Percentiles rank a stretch among this genome's conserved stretches.
Conservation (phyloP, 2,888 invertebrate genomes). For the Craniophora ligustri region DNA sequence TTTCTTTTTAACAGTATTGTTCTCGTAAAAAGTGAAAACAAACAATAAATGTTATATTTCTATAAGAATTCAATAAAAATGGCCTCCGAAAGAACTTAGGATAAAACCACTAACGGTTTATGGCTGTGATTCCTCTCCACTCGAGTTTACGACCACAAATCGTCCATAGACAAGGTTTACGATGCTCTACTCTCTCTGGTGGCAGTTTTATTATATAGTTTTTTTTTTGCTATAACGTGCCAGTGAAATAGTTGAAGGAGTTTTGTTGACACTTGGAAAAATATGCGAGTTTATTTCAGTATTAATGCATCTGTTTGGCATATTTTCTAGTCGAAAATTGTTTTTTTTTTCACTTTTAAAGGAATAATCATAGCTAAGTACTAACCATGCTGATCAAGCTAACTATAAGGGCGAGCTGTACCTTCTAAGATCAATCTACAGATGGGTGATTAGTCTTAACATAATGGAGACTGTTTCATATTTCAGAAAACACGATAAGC, state of each 20-base stretch:
- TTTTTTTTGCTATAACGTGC: slow-evolving; percentile 1
- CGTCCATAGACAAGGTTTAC: slow-evolving; percentile 23
- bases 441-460: no score
- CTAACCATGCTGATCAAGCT: no score
- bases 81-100: neutral
- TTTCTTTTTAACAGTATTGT: neutral
- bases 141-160: slow-evolving; percentile 26
- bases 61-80: slow-evolving; percentile 11
- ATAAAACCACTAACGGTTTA: slow-evolving; percentile 23
- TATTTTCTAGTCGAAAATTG: no score
- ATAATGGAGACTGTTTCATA: no score
- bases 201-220: neutral
- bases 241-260: neutral
- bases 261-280: neutral
- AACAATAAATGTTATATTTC: slow-evolving; percentile 8
- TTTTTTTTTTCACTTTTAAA: no score
- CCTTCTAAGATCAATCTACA: no score
- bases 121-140: slow-evolving; percentile 19
- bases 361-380: no score
- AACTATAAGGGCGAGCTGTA: no score
- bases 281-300: neutral
- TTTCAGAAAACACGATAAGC: no score
- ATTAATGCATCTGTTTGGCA: neutral
- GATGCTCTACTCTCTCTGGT: neutral
- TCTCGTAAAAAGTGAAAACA: neutral